Conservation (phyloP, 2,113 vertebrate genomes). For the Calidris pugnax region DNA sequence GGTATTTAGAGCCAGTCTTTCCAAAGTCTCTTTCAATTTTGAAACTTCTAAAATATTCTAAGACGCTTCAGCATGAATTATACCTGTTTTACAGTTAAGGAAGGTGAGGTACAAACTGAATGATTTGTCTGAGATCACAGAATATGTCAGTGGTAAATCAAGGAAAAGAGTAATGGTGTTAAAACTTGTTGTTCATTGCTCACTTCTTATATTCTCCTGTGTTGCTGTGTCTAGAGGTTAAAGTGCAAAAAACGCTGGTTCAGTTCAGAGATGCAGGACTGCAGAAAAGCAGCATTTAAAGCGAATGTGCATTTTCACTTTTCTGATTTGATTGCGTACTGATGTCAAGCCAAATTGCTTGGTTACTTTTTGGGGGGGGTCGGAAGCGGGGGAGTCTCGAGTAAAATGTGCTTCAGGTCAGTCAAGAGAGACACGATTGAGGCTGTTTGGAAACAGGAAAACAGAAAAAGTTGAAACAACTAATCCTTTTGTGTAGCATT, state of each 20-base stretch:
- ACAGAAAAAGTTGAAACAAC: conserved; percentile 37
- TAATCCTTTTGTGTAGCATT: conserved; percentile 39
- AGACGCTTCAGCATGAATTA: background rate
- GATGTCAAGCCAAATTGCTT: background rate
- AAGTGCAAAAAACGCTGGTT: background rate
- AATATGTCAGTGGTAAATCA: background rate
- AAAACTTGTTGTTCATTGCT: background rate
- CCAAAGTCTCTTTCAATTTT: background rate
- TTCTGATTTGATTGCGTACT: background rate
- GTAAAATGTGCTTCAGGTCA: background rate
- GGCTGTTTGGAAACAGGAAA: conserved; percentile 1
- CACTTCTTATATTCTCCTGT: background rate
- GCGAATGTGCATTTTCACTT: background rate
- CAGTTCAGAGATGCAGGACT: background rate
- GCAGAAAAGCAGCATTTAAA: background rate
- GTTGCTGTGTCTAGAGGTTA: background rate
- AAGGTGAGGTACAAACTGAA: background rate
- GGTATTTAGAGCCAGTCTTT: background rate
- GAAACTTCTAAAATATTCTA: background rate
- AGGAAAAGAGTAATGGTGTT: background rate
- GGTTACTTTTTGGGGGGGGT: background rate
- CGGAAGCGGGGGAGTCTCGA: fast-evolving
- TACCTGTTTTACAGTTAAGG: background rate
- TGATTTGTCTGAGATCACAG: background rate
- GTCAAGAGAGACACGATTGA: background rate